Conservation (phyloP, 2,113 vertebrate species). For the Pluvianellus socialis region DNA sequence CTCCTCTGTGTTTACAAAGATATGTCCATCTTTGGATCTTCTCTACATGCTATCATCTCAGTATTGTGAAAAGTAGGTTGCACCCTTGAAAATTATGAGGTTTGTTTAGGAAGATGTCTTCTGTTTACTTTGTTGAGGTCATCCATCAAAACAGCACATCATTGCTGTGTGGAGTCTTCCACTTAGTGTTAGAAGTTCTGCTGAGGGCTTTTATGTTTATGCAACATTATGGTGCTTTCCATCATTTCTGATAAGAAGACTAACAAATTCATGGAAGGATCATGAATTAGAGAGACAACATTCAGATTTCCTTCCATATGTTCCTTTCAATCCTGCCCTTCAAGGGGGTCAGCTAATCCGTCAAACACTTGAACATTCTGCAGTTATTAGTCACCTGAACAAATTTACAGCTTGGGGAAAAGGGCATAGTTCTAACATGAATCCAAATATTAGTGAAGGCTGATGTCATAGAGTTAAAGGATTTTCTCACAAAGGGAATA, state of each 20-base stretch:
- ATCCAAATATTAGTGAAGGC: slow-evolving; percentile 32
- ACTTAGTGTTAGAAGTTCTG: not conserved
- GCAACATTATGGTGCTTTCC: not conserved
- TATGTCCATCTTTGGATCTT: not conserved
- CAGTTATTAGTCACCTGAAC: not conserved
- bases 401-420: not conserved
- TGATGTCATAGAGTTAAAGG: not conserved
- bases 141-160: not conserved
- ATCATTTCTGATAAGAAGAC: not conserved
- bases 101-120: not conserved
- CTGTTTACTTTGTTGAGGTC: not conserved
- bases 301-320: not conserved
- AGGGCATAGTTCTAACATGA: not conserved
- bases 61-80: not conserved
- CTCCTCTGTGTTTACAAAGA: not conserved
- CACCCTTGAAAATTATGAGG: not conserved
- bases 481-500: slow-evolving; percentile 1
- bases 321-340: not conserved
- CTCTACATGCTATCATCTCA: fast-evolving
- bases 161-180: not conserved
- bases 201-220: not conserved
- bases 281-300: not conserved
- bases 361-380: not conserved
- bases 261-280: not conserved
- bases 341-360: not conserved